Percentiles rank a stretch among this genome's conserved stretches.
phyloP scores from a whole-genome alignment of 2,113 vertebrate genomes.

The Lathamus discolor region DNA sequence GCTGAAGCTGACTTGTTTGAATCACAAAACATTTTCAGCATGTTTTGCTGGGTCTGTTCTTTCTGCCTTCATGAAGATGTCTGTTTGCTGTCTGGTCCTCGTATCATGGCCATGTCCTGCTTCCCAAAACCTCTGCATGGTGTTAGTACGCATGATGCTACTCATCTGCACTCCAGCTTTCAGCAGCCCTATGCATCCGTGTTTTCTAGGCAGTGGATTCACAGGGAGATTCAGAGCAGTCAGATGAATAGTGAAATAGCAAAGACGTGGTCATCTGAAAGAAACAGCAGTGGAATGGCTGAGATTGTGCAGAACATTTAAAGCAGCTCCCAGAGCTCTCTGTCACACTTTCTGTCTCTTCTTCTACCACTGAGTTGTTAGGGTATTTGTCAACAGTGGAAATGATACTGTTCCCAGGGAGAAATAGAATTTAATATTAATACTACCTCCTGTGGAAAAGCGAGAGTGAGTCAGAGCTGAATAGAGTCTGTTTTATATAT shows the following conservation, averaged over 20 bases:
- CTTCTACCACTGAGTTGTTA: conserved; percentile 35
- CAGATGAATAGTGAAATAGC: not conserved
- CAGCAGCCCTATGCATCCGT: not conserved
- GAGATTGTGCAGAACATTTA: not conserved
- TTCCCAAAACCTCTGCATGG: not conserved
- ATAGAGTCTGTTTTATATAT: conserved; percentile 28
- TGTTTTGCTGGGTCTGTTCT: not conserved
- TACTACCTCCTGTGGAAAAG: conserved; percentile 13
- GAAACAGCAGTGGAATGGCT: not conserved
- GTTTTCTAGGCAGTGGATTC: not conserved
- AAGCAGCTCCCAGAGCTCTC: not conserved
- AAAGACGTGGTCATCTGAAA: not conserved
- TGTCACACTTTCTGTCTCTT: not conserved
- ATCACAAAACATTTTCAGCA: not conserved
- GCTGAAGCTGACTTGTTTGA: not conserved
- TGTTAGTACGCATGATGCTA: not conserved
- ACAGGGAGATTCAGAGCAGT: not conserved
- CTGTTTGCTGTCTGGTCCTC: not conserved
- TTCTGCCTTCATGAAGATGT: not conserved
- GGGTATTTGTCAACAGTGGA: conserved; percentile 66
- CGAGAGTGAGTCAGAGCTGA: conserved; percentile 31
- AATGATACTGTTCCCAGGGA: not conserved
- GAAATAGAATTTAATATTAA: conserved; percentile 39
- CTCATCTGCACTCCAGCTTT: not conserved
- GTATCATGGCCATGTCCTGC: not conserved